Evolutionary conservation across 2,888 invertebrate species (phyloP), one percentile per base, ranked within the genome.

Genomic region (Caradrina clavipalpis): DNA sequence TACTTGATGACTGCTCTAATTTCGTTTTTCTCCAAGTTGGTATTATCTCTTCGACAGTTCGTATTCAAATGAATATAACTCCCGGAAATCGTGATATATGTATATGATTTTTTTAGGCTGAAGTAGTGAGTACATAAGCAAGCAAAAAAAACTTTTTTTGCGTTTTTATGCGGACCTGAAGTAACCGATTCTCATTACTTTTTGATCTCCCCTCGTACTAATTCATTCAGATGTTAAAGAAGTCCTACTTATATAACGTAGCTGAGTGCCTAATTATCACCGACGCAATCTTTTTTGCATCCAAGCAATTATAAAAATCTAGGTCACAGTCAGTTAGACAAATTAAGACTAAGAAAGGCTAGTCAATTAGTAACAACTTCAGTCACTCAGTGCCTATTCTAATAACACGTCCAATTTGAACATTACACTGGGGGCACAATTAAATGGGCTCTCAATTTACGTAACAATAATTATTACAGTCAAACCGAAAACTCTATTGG

Each of bases 401-500:
- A 78, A 77, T 77, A 53, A 63, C 73, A 66, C 53, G 53, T 81
- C 59, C 47, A 47, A 51, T 57, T 66, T 60, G 50, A 60, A 77
- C 47, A 73, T 47, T 60, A n/a, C 56, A 59, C 58, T 72, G 11
- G 65, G 11, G 73, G 66, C 78, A 57, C 56, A 60, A 66, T 57
- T 42, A 63, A 62, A 58, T 55, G 13, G 51, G 13, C 59, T 31
- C 59, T 59, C 61, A 65, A 55, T 80, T 71, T 66, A 81, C 56
- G 59, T 72, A 78, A 78, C 73, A 56, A 47, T 72, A 50, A 73
- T 77, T 62, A 71, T 71, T 61, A 59, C 4, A 11, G 35, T 49
- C 61, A 61, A 77, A 57, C 49, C 55, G n/a, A 71, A 80, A 77
- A 56, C 55, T 78, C 56, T 61, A 80, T 74, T 61, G 50, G 56